phyloP scores from a whole-genome alignment of 2,888 invertebrate species.

The Sturmia bella region DNA sequence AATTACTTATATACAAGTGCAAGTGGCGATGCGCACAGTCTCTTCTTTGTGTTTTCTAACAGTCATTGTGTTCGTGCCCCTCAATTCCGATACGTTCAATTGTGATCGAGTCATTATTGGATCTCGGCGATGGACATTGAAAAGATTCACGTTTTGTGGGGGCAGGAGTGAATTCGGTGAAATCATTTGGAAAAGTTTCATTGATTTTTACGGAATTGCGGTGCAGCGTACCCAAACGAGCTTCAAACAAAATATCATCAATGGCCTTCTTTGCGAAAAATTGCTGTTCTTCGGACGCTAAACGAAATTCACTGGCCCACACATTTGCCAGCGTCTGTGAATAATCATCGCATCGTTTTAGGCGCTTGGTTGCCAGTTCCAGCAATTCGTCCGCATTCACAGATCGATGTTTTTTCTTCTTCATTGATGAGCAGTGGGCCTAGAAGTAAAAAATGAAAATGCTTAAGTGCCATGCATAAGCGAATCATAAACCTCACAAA shows the following conservation, averaged over 20 bases:
- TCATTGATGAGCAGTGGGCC: neutral
- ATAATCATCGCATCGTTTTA: constrained; percentile 8
- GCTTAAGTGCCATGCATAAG: too few species aligned
- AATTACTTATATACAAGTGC: too few species aligned
- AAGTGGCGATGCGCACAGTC: too few species aligned
- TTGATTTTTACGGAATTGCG: constrained; percentile 66
- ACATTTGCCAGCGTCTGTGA: constrained; percentile 38
- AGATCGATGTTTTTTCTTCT: neutral
- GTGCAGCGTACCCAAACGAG: constrained; percentile 58
- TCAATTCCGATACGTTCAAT: too few species aligned
- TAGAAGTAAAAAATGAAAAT: constrained; percentile 6
- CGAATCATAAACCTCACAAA: too few species aligned
- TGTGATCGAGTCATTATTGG: too few species aligned
- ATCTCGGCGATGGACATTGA: too few species aligned
- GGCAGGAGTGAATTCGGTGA: neutral
- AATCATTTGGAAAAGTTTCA: neutral
- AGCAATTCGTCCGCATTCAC: constrained; percentile 2
- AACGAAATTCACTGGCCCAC: constrained; percentile 65
- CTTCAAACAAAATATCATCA: constrained; percentile 70
- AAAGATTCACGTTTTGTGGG: too few species aligned
- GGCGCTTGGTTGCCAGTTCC: constrained; percentile 13
- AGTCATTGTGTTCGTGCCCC: too few species aligned
- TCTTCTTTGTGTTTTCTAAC: too few species aligned
- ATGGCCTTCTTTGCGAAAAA: constrained; percentile 70
- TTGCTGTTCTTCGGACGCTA: constrained; percentile 60